Conservation (phyloP, 2,113 vertebrate genomes). For the Tricholaema leucomelas region DNA sequence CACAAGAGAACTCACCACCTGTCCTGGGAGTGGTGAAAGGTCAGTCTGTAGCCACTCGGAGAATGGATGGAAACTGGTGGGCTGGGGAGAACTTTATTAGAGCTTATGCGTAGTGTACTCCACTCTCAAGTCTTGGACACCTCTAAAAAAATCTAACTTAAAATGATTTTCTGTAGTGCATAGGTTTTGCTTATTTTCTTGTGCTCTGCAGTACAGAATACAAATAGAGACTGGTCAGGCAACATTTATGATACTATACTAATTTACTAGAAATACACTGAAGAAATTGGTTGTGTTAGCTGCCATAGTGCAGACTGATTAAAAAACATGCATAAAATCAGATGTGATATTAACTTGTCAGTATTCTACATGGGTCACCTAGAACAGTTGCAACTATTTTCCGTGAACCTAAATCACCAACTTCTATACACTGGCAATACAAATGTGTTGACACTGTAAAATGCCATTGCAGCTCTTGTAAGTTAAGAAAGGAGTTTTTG, state of each 20-base stretch:
- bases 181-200: constrained; percentile 8
- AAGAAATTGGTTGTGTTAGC: not conserved
- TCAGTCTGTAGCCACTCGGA: constrained; percentile 67
- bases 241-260: not conserved
- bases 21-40: constrained; percentile 91
- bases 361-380: not conserved
- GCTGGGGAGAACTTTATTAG: not conserved
- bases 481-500: not conserved
- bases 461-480: not conserved
- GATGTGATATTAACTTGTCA: not conserved
- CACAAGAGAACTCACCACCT: constrained; percentile 86
- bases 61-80: not conserved
- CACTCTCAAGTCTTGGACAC: not conserved
- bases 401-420: not conserved
- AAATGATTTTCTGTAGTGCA: not conserved
- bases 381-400: not conserved
- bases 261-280: not conserved
- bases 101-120: not conserved
- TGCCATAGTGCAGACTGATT: not conserved
- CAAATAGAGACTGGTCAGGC: not conserved
- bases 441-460: not conserved
- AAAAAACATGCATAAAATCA: not conserved
- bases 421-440: not conserved
- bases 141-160: not conserved
- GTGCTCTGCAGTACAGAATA: not conserved